phyloP scores from a whole-genome alignment of 2,797 vertebrate genomes.

The Xenentodon cancila region DNA sequence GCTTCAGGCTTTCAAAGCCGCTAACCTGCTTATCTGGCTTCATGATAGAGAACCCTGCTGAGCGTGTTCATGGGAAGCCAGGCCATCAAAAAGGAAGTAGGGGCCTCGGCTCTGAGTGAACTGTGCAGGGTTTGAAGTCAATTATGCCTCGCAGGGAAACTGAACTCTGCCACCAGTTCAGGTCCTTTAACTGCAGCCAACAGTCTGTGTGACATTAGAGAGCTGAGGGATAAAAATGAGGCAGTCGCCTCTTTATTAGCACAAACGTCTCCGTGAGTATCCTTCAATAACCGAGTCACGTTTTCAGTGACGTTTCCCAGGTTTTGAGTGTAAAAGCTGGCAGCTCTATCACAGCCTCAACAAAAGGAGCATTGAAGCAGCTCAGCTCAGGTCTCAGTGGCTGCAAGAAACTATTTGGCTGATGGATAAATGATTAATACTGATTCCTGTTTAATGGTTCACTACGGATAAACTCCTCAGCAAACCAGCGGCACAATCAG shows the following conservation, averaged over 20 bases:
- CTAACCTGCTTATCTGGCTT: too few species aligned
- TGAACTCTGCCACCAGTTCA: background rate
- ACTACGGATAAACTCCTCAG: background rate
- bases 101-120: constrained; percentile 4
- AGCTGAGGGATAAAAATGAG: background rate
- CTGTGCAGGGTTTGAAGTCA: constrained; percentile 22
- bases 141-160: constrained; percentile 14
- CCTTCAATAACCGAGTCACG: too few species aligned
- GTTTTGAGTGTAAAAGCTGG: constrained; percentile 18
- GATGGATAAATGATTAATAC: constrained; percentile 34
- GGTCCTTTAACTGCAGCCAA: background rate
- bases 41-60: background rate
- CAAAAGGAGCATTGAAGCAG: constrained; percentile 58
- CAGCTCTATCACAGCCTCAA: constrained; percentile 31
- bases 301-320: too few species aligned
- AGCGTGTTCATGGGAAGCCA: constrained; percentile 10
- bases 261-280: too few species aligned
- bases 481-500: background rate
- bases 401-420: constrained; percentile 17
- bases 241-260: background rate
- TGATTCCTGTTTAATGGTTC: constrained; percentile 18
- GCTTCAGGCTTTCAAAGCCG: too few species aligned
- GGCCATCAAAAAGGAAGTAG: constrained; percentile 37
- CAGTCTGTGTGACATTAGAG: background rate
- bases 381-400: constrained; percentile 4